phyloP scores from a whole-genome alignment of 1,140 invertebrate genomes.

The Zaprionus ornatus region DNA sequence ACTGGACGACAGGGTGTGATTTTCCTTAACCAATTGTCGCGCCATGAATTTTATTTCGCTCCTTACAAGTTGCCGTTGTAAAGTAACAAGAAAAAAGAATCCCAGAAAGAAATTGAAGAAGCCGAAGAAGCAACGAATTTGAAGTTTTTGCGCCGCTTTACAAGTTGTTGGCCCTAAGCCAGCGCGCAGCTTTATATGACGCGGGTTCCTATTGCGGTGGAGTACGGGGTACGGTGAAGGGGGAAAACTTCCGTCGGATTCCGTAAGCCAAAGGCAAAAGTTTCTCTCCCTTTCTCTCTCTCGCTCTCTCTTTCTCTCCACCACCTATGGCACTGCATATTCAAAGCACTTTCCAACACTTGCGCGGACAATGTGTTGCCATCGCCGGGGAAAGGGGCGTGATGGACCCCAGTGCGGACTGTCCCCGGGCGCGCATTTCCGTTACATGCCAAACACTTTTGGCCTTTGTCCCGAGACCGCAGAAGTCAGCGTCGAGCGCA shows the following conservation, averaged over 20 bases:
- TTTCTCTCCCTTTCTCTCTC: constrained; percentile 37
- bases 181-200: constrained; percentile 52
- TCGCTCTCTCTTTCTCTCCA: neutral
- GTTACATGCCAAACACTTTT: constrained; percentile 81
- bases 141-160: constrained; percentile 55
- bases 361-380: constrained; percentile 19
- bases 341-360: constrained; percentile 63
- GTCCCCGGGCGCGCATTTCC: constrained; percentile 76
- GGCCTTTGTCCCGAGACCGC: constrained; percentile 75
- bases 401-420: constrained; percentile 12
- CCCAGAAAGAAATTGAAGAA: constrained; percentile 3
- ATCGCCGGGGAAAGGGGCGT: neutral
- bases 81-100: neutral
- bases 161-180: constrained; percentile 77
- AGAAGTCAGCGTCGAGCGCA: constrained; percentile 75
- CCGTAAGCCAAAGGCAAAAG: constrained; percentile 62
- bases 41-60: constrained; percentile 78
- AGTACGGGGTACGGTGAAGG: constrained; percentile 2
- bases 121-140: constrained; percentile 28
- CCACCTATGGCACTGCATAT: constrained; percentile 58
- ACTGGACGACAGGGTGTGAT: constrained; percentile 39
- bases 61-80: constrained; percentile 57
- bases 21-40: constrained; percentile 61
- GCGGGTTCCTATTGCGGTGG: constrained; percentile 5
- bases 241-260: constrained; percentile 58